Percentiles rank a stretch among this genome's conserved stretches.
These are phyloP conservation scores for Podilymbus podiceps DNA, from an alignment of 2,113 vertebrate species.

Conservation along the genomic window DNA sequence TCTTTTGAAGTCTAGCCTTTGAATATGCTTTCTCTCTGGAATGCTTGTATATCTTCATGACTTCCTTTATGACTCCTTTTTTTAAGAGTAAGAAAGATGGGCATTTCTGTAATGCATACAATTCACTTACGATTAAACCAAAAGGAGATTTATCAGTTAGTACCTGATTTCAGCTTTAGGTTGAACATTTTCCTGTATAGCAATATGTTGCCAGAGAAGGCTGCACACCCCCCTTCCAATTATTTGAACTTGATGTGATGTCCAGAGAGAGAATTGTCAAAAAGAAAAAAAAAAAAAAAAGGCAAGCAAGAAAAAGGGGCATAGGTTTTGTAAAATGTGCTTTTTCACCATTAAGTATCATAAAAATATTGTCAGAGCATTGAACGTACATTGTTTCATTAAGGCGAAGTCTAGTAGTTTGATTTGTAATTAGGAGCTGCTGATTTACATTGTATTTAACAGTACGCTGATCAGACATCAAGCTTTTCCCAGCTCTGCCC, in stretches of 20 bases:
- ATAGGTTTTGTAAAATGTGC: neutral
- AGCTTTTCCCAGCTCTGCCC: neutral
- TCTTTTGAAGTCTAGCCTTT: constrained; percentile 21
- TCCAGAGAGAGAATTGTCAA: neutral
- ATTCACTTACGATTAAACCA: constrained; percentile 45
- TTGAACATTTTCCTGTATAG: neutral
- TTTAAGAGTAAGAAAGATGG: neutral
- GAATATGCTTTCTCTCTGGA: constrained; percentile 43
- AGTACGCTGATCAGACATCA: neutral
- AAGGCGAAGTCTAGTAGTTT: neutral
- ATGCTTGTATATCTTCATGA: constrained; percentile 37
- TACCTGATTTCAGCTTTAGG: neutral
- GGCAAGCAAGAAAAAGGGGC: neutral
- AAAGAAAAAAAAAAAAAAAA: neutral
- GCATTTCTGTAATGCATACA: neutral
- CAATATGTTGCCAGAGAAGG: neutral
- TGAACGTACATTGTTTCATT: neutral
- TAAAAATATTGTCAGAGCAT: neutral
- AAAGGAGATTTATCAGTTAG: neutral
- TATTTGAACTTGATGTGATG: neutral
- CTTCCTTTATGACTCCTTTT: constrained; percentile 37
- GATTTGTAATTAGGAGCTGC: neutral
- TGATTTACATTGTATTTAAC: neutral
- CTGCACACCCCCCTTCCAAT: neutral
- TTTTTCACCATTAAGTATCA: neutral